Base-by-base conservation (phyloP, 64 coral and sea anemone species). In the Trachythela sp. region DNA sequence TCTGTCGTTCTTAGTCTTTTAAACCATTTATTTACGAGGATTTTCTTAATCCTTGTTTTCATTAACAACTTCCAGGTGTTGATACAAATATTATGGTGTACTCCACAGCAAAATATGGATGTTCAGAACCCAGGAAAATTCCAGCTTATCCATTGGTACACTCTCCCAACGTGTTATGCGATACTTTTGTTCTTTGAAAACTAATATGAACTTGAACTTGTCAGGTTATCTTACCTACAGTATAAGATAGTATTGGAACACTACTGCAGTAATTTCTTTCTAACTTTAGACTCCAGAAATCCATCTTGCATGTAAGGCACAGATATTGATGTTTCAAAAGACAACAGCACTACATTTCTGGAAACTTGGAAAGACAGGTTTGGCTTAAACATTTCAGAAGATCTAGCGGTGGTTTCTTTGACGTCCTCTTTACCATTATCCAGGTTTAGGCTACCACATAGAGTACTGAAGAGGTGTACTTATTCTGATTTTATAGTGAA, bases 341-440 rank as follows among this genome's bases (percentile, higher is more conserved):
- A 34, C 89, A 77, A 88, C 22, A 50, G 34, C 41, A 15, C 50
- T 94, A 18, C 77, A 91, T 60, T 86, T 94, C 56, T 94, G 93
- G 93, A 88, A 37, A 34, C 89, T 94, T 51, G 89, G 87, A 91
- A 31, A 91, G 42, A 85, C 89, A 91, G 93, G 93, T 94, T 15
- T 77, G 15, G 30, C 7, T 22, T 67, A 15, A 30, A 0, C 32
- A 0, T 84, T 40, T 36, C 2, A 59, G 1, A 1, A 72, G 9
- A 24, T 39, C n/a, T n/a, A n/a, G n/a, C n/a, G n/a, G n/a, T n/a
- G n/a, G 20, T 15, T 22, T 84, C 13, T 40, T 42, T 45, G 13
- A 27, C 33, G n/a, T n/a, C n/a, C n/a, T n/a, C n/a, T n/a, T n/a
- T n/a, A n/a, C n/a, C n/a, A n/a, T n/a, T n/a, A n/a, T n/a, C n/a